Evolutionary conservation across 2,888 invertebrate genomes (phyloP), one percentile per base, ranked within the genome.

Genomic region (Diaperis boleti): DNA sequence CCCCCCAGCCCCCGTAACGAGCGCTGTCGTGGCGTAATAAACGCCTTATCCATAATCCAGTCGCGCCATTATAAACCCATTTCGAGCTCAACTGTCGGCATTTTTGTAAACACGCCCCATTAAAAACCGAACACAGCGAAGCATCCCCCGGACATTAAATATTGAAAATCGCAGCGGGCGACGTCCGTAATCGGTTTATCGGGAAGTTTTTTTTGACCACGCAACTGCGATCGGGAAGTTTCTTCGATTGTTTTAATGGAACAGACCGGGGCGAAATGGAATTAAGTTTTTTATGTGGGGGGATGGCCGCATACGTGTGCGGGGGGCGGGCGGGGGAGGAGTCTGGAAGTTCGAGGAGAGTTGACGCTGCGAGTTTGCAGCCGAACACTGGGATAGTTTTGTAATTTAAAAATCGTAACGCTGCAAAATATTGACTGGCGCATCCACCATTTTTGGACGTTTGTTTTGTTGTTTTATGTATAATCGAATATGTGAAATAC

Each of bases 31-130:
- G 3, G 29, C 13, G 42, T 42, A 55, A 55, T 42, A 55, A 55
- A 55, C 55, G 55, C 29, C 54, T 54, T 39, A 54, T 54, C 54
- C 54, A 37, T 54, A 54, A 54, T 54, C 55, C 55, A 22, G 29
- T 4, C 10, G 11, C 22, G 54, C 54, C 41, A 54, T 54, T 54
- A 54, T 54, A 54, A 54, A 41, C 18, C 42, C 54, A 54, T 52
- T 52, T 52, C 7, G 14, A 4, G 14, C 29, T 3, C 18, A 20
- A 20, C 31, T 31, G 29, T 3, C 31, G 47, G 31, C 31, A 31
- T 47, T 47, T 47, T 31, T 47, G 15, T 10, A n/a, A 33, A 33
- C 31, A 29, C 10, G 7, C 26, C 5, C 33, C 33, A 33, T 33
- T 33, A 14, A 31, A 31, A 31, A 29, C 4, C 3, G 31, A 31